Evolutionary conservation across 1,140 invertebrate species (phyloP).

Genomic region (Maconellicoccus hirsutus): DNA sequence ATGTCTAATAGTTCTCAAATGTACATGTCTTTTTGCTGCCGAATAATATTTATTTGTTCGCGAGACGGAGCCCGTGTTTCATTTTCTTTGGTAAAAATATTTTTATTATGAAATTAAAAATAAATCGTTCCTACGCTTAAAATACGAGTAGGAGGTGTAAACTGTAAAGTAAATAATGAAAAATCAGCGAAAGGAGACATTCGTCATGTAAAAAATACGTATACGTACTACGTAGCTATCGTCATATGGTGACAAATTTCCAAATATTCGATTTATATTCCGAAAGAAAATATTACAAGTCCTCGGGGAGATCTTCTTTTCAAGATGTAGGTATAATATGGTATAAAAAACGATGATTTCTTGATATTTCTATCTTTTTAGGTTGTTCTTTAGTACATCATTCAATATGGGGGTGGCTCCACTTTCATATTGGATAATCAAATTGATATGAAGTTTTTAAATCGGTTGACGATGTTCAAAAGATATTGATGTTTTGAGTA

Average conservation of each 20-base stretch:
- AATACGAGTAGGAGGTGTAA: background rate
- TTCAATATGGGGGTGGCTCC: background rate
- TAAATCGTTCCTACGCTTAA: background rate
- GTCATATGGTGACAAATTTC: slow-evolving; percentile 8
- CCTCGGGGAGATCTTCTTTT: background rate
- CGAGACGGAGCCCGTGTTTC: background rate
- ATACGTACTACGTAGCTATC: background rate
- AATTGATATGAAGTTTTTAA: background rate
- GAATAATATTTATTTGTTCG: background rate
- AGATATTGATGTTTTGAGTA: background rate
- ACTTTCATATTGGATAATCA: background rate
- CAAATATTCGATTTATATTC: slow-evolving; percentile 9
- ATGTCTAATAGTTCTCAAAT: background rate
- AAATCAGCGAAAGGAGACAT: background rate
- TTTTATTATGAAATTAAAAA: slow-evolving; percentile 1
- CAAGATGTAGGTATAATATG: background rate
- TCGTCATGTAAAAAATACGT: background rate
- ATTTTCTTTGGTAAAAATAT: background rate
- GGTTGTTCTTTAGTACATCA: background rate
- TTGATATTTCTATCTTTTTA: background rate
- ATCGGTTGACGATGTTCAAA: background rate
- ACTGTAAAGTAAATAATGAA: too few relatives aligned
- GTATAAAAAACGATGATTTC: background rate
- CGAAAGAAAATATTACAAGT: slow-evolving; percentile 9
- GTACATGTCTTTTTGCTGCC: background rate